These are phyloP conservation scores for Morinoia aosen DNA, from an alignment of 2,888 invertebrate genomes.

Conservation along the genomic window DNA sequence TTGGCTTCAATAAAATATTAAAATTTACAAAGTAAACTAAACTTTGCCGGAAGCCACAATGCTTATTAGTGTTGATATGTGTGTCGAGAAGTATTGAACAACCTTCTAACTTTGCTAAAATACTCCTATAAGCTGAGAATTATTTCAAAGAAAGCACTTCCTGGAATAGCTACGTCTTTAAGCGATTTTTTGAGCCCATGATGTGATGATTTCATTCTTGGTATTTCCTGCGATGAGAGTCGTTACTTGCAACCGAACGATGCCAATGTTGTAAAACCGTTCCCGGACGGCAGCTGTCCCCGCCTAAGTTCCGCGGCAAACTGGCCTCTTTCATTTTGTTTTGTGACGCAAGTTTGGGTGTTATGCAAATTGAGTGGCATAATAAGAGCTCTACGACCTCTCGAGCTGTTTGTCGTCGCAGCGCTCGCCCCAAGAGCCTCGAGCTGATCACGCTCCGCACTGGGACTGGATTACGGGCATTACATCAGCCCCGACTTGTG, in stretches of 20 bases:
- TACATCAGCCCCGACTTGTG: neutral
- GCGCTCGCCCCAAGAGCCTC: neutral
- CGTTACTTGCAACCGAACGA: neutral
- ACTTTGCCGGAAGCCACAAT: neutral
- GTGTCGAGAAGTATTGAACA: neutral
- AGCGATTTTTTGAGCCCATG: neutral
- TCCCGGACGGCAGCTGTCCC: neutral
- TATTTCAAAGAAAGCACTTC: neutral
- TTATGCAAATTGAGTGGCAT: neutral
- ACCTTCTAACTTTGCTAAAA: neutral
- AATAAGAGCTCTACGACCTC: neutral
- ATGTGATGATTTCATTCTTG: neutral
- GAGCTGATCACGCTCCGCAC: too few relatives aligned
- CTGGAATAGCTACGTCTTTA: neutral
- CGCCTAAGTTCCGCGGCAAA: neutral
- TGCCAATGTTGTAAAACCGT: neutral
- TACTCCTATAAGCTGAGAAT: neutral
- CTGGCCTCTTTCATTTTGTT: constrained; percentile 12
- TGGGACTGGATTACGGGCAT: neutral
- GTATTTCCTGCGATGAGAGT: neutral
- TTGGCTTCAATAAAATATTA: too few relatives aligned
- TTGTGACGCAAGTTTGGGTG: neutral
- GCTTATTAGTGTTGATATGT: neutral
- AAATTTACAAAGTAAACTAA: too few relatives aligned
- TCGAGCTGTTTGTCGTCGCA: neutral